Evolutionary conservation across 2,888 invertebrate species (phyloP), one percentile per base, ranked within the genome.

Genomic region (Nomada flava): DNA sequence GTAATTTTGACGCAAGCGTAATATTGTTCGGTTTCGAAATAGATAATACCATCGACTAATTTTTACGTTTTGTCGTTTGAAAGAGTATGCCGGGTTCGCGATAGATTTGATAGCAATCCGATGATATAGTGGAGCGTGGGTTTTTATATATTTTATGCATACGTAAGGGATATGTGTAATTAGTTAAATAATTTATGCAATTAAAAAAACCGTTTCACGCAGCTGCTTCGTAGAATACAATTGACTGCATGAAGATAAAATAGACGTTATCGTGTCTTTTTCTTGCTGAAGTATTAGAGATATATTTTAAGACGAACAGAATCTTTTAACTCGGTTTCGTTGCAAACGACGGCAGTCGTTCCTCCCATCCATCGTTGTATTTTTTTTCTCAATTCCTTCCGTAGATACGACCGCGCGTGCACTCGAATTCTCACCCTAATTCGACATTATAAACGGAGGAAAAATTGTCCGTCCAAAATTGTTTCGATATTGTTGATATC

Each of bases 381-480:
- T 20, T 64, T 82, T 23, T 59, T 63, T 60, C n/a, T 63, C 36
- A 36, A 36, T 36, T 9, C 7, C 36, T 52, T 73, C 65, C 64
- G 67, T 83, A 78, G 79, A 52, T 42, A 52, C 50, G 71, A 71
- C n/a, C 83, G 83, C 36, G 64, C 79, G 75, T 79, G 79, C 83
- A 75, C 47, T 70, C 36, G 13, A 42, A 13, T 0, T 18, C 15
- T 63, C 11, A 11, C 64, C 42, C 29, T 36, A 9, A 60, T 47
- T 53, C 11, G 29, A 9, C 10, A 20, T 13, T 0, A 2, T 18
- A 20, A 29, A 62, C 73, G 50, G 26, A 29, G 11, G 2, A 52
- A 60, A 36, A 10, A 3, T 60, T 47, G 29, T 29, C 65, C 68
- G 52, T 26, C 29, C 52, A 59, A 77, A 77, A 70, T 63, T 69